A percentile compares a stretch with the other conserved stretches of the same genome.
These are phyloP conservation scores for Platichthys stellatus DNA, from an alignment of 2,113 vertebrate species.

Conservation along the genomic window DNA sequence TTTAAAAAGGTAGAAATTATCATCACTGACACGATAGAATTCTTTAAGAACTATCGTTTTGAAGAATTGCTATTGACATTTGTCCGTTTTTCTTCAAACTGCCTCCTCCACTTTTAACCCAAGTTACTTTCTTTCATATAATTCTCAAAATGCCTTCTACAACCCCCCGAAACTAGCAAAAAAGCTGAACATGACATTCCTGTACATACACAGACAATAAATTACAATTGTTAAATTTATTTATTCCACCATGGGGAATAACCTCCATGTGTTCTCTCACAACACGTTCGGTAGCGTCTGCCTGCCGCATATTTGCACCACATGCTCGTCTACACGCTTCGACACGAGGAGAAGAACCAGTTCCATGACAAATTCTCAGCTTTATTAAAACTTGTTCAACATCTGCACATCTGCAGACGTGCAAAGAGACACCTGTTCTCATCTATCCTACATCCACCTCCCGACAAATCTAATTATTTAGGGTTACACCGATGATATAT, in stretches of 20 bases:
- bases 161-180: not conserved
- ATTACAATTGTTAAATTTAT: not conserved
- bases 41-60: not conserved
- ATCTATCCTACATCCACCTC: not conserved
- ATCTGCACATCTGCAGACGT: not conserved
- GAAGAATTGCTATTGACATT: not conserved
- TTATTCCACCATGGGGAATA: not conserved
- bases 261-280: not conserved
- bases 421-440: not conserved
- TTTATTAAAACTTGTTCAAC: not conserved
- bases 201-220: not conserved
- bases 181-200: not conserved
- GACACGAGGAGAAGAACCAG: constrained; percentile 5
- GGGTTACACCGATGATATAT: not conserved
- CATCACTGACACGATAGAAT: not conserved
- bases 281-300: not conserved
- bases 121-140: not conserved
- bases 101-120: not conserved
- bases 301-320: not conserved
- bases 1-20: not conserved
- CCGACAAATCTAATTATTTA: too few relatives aligned
- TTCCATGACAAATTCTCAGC: not conserved
- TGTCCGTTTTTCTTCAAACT: too few relatives aligned
- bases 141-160: not conserved
- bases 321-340: not conserved